These are phyloP conservation scores for Ferrisia virgata DNA, from an alignment of 2,888 invertebrate genomes.

Conservation along the genomic window DNA sequence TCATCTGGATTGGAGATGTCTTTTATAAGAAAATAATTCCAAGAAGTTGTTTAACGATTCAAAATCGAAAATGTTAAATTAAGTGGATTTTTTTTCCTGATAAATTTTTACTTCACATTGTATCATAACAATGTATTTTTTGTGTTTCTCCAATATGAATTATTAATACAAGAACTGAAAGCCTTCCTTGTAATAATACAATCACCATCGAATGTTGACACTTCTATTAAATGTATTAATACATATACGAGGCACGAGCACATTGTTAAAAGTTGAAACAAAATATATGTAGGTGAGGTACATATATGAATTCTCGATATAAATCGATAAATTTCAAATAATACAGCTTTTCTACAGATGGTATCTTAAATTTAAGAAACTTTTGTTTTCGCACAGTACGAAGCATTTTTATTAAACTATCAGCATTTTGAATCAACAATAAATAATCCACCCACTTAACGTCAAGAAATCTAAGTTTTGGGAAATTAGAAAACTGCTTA, in stretches of 20 bases:
- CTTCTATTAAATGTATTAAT: background rate
- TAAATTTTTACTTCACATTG: too few relatives aligned
- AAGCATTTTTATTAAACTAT: background rate
- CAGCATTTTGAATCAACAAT: background rate
- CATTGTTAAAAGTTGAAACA: background rate
- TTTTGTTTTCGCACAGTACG: background rate
- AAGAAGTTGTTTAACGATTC: too few relatives aligned
- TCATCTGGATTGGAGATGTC: background rate
- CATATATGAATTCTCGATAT: background rate
- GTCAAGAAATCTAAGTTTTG: background rate
- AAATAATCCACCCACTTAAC: background rate
- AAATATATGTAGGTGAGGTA: too few relatives aligned
- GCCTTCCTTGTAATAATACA: background rate
- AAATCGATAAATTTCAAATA: background rate
- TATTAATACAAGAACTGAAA: too few relatives aligned
- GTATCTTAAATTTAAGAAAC: background rate
- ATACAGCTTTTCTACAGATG: background rate
- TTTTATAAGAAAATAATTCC: background rate
- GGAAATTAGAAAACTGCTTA: background rate
- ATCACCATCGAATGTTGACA: too few relatives aligned
- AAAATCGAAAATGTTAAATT: background rate
- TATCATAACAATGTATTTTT: too few relatives aligned
- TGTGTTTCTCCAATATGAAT: too few relatives aligned
- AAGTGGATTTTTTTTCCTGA: background rate
- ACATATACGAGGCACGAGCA: background rate